phyloP scores from a whole-genome alignment of 2,797 vertebrate species.

The Peromyscus eremicus region DNA sequence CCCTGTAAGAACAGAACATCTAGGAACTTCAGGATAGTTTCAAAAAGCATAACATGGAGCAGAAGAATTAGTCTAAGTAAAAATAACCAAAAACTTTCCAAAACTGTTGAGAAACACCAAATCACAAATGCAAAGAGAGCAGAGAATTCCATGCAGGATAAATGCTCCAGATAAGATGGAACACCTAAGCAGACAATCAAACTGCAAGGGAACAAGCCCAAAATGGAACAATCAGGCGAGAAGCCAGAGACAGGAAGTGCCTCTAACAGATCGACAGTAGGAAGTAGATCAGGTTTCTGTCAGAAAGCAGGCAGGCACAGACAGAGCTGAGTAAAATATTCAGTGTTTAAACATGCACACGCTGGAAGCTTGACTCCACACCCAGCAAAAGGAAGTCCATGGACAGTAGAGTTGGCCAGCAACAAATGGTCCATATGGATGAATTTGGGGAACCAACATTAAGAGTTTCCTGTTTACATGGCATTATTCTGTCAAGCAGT shows the following conservation, averaged over 20 bases:
- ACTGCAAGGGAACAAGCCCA: background rate
- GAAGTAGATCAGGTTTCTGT: background rate
- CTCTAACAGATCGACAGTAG: background rate
- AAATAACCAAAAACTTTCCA: background rate
- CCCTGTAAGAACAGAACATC: background rate
- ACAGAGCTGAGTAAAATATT: background rate
- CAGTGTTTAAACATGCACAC: background rate
- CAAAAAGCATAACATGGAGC: background rate
- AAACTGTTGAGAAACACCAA: background rate
- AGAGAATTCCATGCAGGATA: background rate
- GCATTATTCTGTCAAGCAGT: background rate
- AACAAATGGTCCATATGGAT: background rate
- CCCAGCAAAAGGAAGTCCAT: background rate
- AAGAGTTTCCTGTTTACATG: background rate
- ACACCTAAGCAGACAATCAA: background rate
- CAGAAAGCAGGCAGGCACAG: background rate
- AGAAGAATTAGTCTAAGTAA: background rate
- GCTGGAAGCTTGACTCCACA: background rate
- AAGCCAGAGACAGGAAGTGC: background rate
- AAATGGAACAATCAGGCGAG: background rate
- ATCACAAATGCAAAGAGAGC: background rate
- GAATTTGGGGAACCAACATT: background rate
- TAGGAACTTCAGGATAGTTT: background rate
- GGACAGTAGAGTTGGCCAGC: background rate
- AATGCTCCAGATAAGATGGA: background rate